A percentile compares a stretch with the other conserved stretches of the same genome.
phyloP scores from a whole-genome alignment of 2,888 invertebrate species.

The Smittia sp. region DNA sequence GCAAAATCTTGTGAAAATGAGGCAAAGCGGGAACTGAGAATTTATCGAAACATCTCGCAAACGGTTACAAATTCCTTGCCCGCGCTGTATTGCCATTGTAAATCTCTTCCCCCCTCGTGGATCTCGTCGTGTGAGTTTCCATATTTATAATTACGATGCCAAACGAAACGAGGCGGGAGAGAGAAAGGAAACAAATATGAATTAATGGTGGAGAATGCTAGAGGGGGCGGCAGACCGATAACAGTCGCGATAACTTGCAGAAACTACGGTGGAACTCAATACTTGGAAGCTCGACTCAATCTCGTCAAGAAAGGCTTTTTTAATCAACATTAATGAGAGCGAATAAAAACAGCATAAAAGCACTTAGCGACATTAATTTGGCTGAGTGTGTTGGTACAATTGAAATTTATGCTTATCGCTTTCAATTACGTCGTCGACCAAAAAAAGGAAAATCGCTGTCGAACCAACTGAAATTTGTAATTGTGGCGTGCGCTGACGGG shows the following conservation, averaged over 20 bases:
- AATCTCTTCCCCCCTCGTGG: not conserved
- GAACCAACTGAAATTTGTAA: constrained; percentile 3
- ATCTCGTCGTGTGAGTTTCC: not conserved
- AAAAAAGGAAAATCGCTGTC: not conserved
- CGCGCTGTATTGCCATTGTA: no score
- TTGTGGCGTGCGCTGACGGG: not conserved
- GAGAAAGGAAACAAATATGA: not conserved
- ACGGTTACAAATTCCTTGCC: no score
- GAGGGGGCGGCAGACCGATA: constrained; percentile 6
- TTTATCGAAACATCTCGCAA: no score
- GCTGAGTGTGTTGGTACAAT: constrained; percentile 8
- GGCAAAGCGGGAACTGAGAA: not conserved
- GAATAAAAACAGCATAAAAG: not conserved
- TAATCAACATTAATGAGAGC: not conserved
- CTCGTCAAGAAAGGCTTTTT: not conserved
- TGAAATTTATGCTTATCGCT: constrained; percentile 17
- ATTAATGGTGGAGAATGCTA: not conserved
- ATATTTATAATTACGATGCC: not conserved
- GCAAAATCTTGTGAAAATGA: not conserved
- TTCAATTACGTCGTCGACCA: constrained; percentile 16
- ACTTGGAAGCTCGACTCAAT: not conserved
- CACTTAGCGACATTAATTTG: constrained; percentile 36
- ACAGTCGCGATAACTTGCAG: not conserved
- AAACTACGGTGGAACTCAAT: not conserved
- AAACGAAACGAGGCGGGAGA: not conserved